These are phyloP conservation scores for Antheraea yamamai DNA, from an alignment of 2,888 invertebrate species.

Conservation along the genomic window DNA sequence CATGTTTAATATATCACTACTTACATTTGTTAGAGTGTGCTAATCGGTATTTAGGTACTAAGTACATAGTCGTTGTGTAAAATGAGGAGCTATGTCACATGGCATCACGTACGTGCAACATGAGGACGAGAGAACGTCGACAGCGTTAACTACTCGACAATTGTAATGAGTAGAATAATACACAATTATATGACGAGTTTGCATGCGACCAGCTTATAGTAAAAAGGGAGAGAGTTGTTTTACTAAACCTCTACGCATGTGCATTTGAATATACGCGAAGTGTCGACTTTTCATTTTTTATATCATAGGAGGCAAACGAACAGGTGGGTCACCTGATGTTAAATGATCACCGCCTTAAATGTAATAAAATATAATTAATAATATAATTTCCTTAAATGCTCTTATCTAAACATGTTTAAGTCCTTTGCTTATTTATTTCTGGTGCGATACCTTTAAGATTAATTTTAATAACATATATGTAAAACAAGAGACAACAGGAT, in stretches of 20 bases:
- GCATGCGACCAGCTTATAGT: background rate
- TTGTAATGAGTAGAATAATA: background rate
- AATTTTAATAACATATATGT: background rate
- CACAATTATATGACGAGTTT: background rate
- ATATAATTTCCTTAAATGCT: no score
- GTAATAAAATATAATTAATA: no score
- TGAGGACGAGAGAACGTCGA: conserved; percentile 19
- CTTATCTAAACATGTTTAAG: no score
- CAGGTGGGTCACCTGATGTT: no score
- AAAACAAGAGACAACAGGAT: background rate
- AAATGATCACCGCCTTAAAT: no score
- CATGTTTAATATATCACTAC: background rate
- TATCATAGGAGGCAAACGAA: no score
- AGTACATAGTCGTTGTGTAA: conserved; percentile 18
- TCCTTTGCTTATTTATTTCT: background rate
- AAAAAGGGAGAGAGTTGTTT: background rate
- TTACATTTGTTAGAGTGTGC: conserved; percentile 16
- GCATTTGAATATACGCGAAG: background rate
- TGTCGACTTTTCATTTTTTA: background rate
- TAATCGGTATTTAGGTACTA: conserved; percentile 20
- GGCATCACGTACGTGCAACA: conserved; percentile 24
- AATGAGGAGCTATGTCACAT: conserved; percentile 24
- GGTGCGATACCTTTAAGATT: background rate
- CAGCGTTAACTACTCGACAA: conserved; percentile 15
- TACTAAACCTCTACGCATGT: background rate